Conservation (phyloP, 2,888 invertebrate species). For the Stenolophus ochropezus region DNA sequence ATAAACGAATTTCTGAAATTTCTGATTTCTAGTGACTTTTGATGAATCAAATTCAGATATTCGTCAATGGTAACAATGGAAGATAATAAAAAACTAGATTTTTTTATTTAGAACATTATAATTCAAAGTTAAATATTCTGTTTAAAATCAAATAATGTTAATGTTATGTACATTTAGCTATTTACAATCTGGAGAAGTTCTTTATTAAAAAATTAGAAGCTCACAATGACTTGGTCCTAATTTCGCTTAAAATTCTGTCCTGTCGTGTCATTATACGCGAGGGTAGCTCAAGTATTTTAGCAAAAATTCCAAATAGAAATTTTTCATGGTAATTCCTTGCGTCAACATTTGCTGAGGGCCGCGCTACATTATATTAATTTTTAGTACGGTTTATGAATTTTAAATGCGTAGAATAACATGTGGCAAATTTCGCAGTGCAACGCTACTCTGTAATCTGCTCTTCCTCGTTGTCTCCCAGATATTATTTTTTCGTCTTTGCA, state of each 20-base stretch:
- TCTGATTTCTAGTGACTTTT: too few relatives aligned
- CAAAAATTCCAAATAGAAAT: slow-evolving; percentile 14
- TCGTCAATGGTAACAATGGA: too few relatives aligned
- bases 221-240: not conserved
- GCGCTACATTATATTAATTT: slow-evolving; percentile 15
- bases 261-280: not conserved
- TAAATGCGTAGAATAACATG: slow-evolving; percentile 17
- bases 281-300: not conserved
- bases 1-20: too few relatives aligned
- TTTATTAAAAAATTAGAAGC: not conserved
- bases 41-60: too few relatives aligned
- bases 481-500: slow-evolving; percentile 36
- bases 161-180: not conserved
- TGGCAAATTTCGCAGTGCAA: slow-evolving; percentile 24
- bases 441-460: not conserved
- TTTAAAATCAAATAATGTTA: not conserved
- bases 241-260: not conserved
- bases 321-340: slow-evolving; percentile 10
- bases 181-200: not conserved
- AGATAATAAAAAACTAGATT: too few relatives aligned
- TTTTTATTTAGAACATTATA: not conserved
- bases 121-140: not conserved
- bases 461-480: not conserved
- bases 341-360: slow-evolving; percentile 12
- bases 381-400: slow-evolving; percentile 26